phyloP scores from a whole-genome alignment of 2,888 invertebrate species.

The Nipponacmea schrenckii region DNA sequence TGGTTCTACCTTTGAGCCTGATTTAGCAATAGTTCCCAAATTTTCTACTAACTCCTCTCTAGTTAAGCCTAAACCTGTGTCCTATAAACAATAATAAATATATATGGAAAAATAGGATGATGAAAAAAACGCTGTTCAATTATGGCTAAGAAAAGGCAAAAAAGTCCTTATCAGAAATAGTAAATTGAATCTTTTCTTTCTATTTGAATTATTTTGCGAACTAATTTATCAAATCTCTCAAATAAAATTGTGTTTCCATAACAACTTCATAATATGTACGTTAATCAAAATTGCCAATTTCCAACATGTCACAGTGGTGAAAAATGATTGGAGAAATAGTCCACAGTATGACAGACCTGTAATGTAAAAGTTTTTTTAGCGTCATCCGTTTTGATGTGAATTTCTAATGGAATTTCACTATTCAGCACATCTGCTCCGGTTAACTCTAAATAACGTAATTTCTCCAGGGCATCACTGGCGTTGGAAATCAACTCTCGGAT shows the following conservation, averaged over 20 bases:
- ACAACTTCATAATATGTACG: too few relatives aligned
- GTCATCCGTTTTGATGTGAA: conserved; percentile 89
- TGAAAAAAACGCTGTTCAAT: not conserved
- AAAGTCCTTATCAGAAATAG: not conserved
- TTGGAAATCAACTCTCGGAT: conserved; percentile 95
- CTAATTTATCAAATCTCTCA: not conserved
- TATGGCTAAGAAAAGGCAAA: not conserved
- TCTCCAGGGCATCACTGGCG: conserved; percentile 96
- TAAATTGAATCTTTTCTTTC: not conserved
- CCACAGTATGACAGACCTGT: conserved; percentile 73
- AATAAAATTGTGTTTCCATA: not conserved
- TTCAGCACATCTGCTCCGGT: conserved; percentile 62
- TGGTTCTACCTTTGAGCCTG: conserved; percentile 83
- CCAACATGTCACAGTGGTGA: not conserved
- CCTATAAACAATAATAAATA: conserved; percentile 71
- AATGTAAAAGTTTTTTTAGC: conserved; percentile 84
- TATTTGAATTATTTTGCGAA: not conserved
- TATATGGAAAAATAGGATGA: too few relatives aligned
- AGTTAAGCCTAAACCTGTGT: conserved; percentile 93
- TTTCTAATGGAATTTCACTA: conserved; percentile 78
- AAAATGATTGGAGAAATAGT: not conserved
- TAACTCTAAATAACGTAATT: conserved; percentile 83
- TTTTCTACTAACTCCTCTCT: conserved; percentile 89
- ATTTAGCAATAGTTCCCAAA: conserved; percentile 94
- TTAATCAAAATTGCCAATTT: too few relatives aligned